Percentiles rank a stretch among this genome's conserved stretches.
Evolutionary conservation across 1,140 invertebrate genomes (phyloP).

Genomic region (Heterodera schachtii): DNA sequence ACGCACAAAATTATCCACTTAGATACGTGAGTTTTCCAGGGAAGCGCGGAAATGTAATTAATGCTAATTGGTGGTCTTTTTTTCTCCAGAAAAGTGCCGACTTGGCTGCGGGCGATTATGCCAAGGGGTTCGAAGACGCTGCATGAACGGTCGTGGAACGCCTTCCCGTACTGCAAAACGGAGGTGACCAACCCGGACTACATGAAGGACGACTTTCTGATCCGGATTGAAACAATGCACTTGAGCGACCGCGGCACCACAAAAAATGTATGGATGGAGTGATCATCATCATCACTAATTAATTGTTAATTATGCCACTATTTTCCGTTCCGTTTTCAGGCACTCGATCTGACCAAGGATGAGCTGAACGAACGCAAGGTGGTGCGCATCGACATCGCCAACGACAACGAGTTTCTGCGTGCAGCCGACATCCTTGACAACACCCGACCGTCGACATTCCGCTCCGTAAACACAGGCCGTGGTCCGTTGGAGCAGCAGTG

Average conservation of each 20-base stretch:
- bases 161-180: constrained; percentile 98
- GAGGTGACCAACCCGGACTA: constrained; percentile 84
- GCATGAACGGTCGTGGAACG: constrained; percentile 99
- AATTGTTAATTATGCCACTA: background rate
- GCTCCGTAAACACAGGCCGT: no score
- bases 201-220: constrained; percentile 97
- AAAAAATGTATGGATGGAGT: no score
- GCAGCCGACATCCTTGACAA: constrained; percentile 72
- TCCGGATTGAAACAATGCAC: constrained; percentile 95
- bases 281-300: constrained; percentile 2
- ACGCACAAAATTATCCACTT: constrained; percentile 99
- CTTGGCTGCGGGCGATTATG: constrained; percentile 80
- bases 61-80: constrained; percentile 29
- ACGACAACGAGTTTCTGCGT: constrained; percentile 54
- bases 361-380: constrained; percentile 56
- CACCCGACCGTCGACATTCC: no score
- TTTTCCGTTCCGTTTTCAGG: background rate
- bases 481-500: no score
- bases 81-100: constrained; percentile 69
- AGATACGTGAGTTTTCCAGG: constrained; percentile 73
- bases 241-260: constrained; percentile 80
- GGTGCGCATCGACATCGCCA: constrained; percentile 62
- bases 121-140: constrained; percentile 95
- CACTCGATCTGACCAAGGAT: constrained; percentile 34
- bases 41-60: no score